Conservation (phyloP, 1,140 invertebrate genomes). For the Halictus rubicundus region DNA sequence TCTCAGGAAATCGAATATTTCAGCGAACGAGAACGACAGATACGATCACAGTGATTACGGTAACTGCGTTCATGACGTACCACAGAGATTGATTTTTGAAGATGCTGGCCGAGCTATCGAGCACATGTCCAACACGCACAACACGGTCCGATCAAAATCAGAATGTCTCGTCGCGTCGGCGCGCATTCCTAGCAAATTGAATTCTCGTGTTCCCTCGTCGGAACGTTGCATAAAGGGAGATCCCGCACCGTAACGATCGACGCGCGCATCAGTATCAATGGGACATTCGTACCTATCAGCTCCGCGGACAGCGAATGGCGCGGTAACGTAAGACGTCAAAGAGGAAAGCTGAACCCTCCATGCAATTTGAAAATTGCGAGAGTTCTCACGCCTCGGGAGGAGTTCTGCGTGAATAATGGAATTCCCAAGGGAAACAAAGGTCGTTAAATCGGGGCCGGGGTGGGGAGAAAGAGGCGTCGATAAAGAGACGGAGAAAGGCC, state of each 20-base stretch:
- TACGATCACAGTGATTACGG: no score
- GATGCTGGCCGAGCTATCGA: no score
- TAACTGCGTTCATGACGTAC: no score
- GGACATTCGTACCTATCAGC: background rate
- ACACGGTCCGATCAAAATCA: no score
- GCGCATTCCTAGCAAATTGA: no score
- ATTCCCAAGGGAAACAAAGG: constrained; percentile 39
- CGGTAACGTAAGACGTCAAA: background rate
- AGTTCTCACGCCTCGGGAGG: constrained; percentile 20
- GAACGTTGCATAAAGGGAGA: background rate
- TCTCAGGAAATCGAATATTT: no score
- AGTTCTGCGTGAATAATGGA: constrained; percentile 34
- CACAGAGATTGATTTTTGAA: no score
- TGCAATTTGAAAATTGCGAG: constrained; percentile 22
- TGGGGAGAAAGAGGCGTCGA: background rate
- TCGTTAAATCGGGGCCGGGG: constrained; percentile 15
- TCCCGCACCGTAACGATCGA: background rate
- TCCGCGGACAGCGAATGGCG: constrained; percentile 3
- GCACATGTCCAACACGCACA: no score
- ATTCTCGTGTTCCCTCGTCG: no score
- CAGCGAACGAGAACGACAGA: no score
- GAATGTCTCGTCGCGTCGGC: no score
- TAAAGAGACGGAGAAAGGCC: constrained; percentile 39
- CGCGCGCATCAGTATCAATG: background rate
- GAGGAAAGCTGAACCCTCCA: background rate